These are phyloP conservation scores for Eurois occulta DNA, from an alignment of 2,888 invertebrate genomes.

Conservation along the genomic window DNA sequence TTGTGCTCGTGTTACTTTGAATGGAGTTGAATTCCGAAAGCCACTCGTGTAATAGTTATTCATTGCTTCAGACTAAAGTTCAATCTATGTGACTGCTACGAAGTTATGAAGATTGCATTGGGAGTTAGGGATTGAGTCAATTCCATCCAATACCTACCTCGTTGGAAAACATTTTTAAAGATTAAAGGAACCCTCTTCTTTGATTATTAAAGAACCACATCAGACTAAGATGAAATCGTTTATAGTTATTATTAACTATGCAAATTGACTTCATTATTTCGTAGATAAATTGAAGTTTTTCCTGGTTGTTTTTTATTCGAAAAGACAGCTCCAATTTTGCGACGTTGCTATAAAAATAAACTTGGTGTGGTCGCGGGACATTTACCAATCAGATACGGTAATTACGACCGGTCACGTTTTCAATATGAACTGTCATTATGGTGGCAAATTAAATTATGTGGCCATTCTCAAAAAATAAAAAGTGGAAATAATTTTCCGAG, in stretches of 20 bases:
- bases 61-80: constrained; percentile 57
- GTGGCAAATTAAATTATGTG: constrained; percentile 71
- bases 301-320: constrained; percentile 1
- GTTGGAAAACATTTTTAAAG: not conserved
- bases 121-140: constrained; percentile 72
- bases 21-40: constrained; percentile 51
- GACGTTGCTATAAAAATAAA: constrained; percentile 38
- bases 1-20: constrained; percentile 56
- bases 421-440: constrained; percentile 74
- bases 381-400: constrained; percentile 77
- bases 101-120: constrained; percentile 74
- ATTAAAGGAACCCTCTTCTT: not conserved
- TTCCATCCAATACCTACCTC: not conserved
- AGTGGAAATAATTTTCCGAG: constrained; percentile 22
- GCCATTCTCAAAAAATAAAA: constrained; percentile 41
- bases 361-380: constrained; percentile 70
- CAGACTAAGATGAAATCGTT: not conserved
- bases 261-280: constrained; percentile 31
- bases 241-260: not conserved
- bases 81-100: constrained; percentile 64
- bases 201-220: not conserved
- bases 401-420: constrained; percentile 81
- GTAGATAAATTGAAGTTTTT: constrained; percentile 33
- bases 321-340: constrained; percentile 49
- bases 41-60: constrained; percentile 62